These are phyloP conservation scores for Leptinotarsa haldemani DNA, from an alignment of 2,888 invertebrate species.

Conservation along the genomic window DNA sequence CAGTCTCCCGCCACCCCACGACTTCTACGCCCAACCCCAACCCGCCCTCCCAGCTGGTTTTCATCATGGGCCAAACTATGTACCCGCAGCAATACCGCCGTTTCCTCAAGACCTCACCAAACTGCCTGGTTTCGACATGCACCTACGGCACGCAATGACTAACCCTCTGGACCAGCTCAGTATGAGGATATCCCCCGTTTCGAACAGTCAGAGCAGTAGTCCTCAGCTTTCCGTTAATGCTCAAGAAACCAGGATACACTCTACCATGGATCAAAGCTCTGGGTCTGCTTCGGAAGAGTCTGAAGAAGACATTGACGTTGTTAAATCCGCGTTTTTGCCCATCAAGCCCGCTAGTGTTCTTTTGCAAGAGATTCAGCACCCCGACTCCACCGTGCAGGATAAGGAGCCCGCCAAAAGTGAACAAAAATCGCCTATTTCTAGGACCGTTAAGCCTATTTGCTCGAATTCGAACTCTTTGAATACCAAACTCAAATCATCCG, in stretches of 20 bases:
- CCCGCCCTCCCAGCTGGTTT: constrained; percentile 62
- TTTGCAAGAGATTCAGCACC: constrained; percentile 68
- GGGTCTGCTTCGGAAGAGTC: constrained; percentile 73
- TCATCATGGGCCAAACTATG: constrained; percentile 48
- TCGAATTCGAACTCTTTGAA: constrained; percentile 61
- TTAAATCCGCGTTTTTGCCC: constrained; percentile 80
- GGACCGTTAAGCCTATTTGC: constrained; percentile 67
- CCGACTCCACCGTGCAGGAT: constrained; percentile 72
- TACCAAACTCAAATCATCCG: constrained; percentile 68
- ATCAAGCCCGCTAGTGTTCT: constrained; percentile 72
- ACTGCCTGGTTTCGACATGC: constrained; percentile 54
- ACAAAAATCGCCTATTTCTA: constrained; percentile 72
- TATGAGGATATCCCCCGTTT: constrained; percentile 69
- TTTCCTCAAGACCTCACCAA: constrained; percentile 52
- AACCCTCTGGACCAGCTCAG: constrained; percentile 62
- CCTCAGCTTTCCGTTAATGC: constrained; percentile 66
- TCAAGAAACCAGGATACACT: constrained; percentile 70
- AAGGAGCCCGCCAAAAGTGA: constrained; percentile 67
- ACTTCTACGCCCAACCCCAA: constrained; percentile 58
- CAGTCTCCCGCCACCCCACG: constrained; percentile 42
- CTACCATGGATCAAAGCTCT: constrained; percentile 71
- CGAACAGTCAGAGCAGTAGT: constrained; percentile 70
- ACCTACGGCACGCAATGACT: constrained; percentile 52
- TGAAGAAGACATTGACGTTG: constrained; percentile 80
- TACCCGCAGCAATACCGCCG: constrained; percentile 45